Base-by-base conservation (phyloP, 2,113 vertebrate genomes). In the Lepisosteus osseus region DNA sequence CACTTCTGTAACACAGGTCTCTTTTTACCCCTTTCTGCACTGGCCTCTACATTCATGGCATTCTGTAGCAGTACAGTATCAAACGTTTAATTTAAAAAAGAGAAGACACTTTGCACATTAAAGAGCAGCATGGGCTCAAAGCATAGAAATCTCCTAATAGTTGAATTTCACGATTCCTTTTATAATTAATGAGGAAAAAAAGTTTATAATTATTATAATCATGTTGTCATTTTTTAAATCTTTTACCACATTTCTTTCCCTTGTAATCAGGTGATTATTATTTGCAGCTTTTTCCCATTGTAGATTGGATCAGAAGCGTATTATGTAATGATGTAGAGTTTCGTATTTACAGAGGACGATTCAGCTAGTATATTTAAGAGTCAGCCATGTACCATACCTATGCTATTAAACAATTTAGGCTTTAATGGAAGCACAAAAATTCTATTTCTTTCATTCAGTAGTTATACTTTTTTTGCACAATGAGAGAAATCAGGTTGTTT, bases 281-380 rank as follows among this genome's bases (percentile, higher is more conserved):
- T 6, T 51, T 44, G 44, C 55, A 41, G 71, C 71, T 73, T 61
- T 67, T 17, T 51, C 41, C 68, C 54, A 72, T 56, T 51, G 55
- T 42, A 17, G 17, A 72, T 51, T 40, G 29, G 14, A 64, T n/a
- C 29, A 71, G 54, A 70, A 41, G 42, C n/a, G 7, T 44, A 29
- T 29, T 29, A 29, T 29, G 29, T 29, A 29, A 29, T 29, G 29
- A 29, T 29, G 29, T 29, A 29, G 29, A 29, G 29, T 29, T 29
- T 29, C 29, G 29, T 29, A 29, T 29, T 29, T 29, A 29, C 29
- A 29, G 29, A 29, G 29, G 29, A 29, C 29, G 2, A 29, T 29
- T 29, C 29, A 29, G 29, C 29, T 29, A 29, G 29, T 29, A 29
- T 29, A 29, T 29, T 29, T 29, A 29, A 29, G 29, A 29, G 29